A percentile compares a stretch with the other conserved stretches of the same genome.
These are phyloP conservation scores for Lathamus discolor DNA, from an alignment of 2,113 vertebrate genomes.

Conservation along the genomic window DNA sequence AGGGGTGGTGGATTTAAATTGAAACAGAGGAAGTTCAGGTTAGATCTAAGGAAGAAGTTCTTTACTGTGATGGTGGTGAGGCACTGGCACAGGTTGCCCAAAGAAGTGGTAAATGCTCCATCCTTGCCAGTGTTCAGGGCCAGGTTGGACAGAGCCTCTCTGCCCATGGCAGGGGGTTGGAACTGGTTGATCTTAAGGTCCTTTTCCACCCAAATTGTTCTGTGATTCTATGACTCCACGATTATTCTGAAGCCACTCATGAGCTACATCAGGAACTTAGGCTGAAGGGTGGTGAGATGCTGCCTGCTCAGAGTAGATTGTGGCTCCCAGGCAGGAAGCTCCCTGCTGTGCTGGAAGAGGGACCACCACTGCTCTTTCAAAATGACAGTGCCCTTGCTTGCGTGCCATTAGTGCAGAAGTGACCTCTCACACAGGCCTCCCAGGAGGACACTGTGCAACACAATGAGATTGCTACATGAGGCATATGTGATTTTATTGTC, in stretches of 20 bases:
- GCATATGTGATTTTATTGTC: neutral
- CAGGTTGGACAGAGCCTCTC: neutral
- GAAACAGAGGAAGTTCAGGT: neutral
- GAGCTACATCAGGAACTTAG: neutral
- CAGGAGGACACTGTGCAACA: neutral
- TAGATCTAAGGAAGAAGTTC: neutral
- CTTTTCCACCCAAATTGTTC: neutral
- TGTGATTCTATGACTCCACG: neutral
- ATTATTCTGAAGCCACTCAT: neutral
- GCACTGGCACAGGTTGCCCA: neutral
- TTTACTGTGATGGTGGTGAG: neutral
- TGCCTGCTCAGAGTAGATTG: rapidly evolving
- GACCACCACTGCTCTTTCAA: neutral
- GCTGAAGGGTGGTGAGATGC: rapidly evolving
- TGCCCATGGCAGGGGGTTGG: neutral
- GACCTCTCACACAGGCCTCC: neutral
- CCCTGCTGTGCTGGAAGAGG: neutral
- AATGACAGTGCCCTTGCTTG: neutral
- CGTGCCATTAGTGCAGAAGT: neutral
- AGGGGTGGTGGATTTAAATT: neutral
- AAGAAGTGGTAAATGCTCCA: neutral
- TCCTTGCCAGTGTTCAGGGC: neutral
- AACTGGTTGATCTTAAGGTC: neutral
- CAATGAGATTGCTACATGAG: neutral
- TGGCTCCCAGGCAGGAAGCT: neutral